Base-by-base conservation (phyloP, 2,888 invertebrate species). In the Drosophila paramelanica region DNA sequence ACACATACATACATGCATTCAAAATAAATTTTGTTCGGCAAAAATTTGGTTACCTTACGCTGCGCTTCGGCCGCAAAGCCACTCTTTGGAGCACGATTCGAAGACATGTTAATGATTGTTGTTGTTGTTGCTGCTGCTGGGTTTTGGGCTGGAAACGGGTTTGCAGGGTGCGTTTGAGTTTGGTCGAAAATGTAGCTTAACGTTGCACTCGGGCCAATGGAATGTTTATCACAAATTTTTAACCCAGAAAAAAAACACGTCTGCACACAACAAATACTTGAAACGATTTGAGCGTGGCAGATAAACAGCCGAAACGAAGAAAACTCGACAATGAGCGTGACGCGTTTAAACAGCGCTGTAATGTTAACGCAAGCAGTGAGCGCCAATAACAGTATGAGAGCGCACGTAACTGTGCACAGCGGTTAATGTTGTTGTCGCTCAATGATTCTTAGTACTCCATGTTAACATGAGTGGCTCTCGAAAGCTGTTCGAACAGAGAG, bases 31-130 rank as follows among this genome's bases (percentile, higher is more conserved):
- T 74, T 60, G 69, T 83, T 77, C 62, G 74, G 76, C 68, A 75
- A 67, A 64, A 77, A 81, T 77, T 81, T 87, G 80, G 94, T 95
- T 93, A 98, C 98, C 96, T 98, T 98, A 92, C 96, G 95, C 93
- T 98, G 98, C 57, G 98, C 97, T 93, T 98, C 98, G 66, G 98
- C 98, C 87, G 98, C 98, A 94, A 98, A 97, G 95, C 98, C 98
- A 82, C 92, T 92, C 88, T 92, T 92, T 84, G 92, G 89, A 81
- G 92, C 92, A 89, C 92, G 92, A 87, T 92, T 92, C 75, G 90
- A 90, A 77, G 92, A 91, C 92, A 92, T 92, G 88, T 90, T 89
- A 73, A 61, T 69, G 66, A 58, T 68, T 75, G 70, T 45, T 65
- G 64, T 57, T 60, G 62, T 78, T 67, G 74, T 7, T 49, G 55